Conservation (phyloP, 2,113 vertebrate species). For the Hylia prasina region DNA sequence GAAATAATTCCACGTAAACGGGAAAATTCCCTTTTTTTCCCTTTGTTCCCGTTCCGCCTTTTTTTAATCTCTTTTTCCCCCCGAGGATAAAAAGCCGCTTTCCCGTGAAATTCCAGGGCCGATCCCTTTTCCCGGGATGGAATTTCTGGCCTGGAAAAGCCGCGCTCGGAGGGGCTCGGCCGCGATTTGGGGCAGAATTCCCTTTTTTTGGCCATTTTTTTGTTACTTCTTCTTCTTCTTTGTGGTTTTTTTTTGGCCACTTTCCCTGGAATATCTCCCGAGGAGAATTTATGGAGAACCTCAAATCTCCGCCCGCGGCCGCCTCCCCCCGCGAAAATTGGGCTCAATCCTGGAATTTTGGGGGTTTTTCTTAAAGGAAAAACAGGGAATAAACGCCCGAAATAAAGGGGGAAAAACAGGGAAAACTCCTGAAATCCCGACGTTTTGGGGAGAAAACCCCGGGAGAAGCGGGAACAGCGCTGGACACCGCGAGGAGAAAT, state of each 20-base stretch:
- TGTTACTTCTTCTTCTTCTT: too few relatives aligned
- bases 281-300: rapidly evolving
- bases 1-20: neutral
- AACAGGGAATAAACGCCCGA: neutral
- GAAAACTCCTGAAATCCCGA: neutral
- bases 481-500: neutral
- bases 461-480: neutral
- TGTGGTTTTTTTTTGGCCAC: neutral
- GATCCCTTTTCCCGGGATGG: neutral
- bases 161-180: neutral
- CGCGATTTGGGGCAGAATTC: neutral
- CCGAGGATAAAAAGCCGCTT: neutral
- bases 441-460: neutral
- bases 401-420: neutral
- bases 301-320: neutral
- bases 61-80: too few relatives aligned
- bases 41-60: neutral
- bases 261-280: neutral
- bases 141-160: neutral
- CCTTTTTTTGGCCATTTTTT: neutral
- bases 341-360: neutral
- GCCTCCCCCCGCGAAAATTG: neutral
- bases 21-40: neutral
- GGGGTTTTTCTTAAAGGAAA: neutral
- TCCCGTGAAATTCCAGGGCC: neutral